Percentiles rank a stretch among this genome's conserved stretches.
These are phyloP conservation scores for Teleopsis dalmanni DNA, from an alignment of 1,140 invertebrate species.

Conservation along the genomic window DNA sequence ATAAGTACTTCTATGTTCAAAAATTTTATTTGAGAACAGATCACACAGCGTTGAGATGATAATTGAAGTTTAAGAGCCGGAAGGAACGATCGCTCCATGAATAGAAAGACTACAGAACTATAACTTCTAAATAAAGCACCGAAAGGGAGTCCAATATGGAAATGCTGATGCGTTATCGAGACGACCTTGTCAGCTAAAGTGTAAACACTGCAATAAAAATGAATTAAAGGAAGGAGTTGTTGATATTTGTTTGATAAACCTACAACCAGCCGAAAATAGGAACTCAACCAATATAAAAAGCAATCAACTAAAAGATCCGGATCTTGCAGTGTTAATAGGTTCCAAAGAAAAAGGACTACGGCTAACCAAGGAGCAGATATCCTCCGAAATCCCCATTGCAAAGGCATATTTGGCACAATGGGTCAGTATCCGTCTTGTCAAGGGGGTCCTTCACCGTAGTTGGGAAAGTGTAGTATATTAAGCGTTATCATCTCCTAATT, in stretches of 20 bases:
- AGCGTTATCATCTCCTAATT: not conserved
- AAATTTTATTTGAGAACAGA: conserved; percentile 19
- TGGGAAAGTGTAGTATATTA: not conserved
- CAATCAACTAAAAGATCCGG: not conserved
- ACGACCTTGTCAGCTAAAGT: not conserved
- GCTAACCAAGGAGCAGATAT: not conserved
- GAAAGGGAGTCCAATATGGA: not conserved
- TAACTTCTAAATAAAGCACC: conserved; percentile 1
- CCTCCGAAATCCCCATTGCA: not conserved
- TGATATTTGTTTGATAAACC: not conserved
- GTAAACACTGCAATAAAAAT: not conserved
- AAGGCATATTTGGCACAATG: not conserved
- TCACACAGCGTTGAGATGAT: conserved; percentile 20
- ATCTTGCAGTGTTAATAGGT: not conserved
- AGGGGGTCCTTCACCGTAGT: not conserved
- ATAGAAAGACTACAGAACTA: conserved; percentile 1
- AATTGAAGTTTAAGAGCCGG: conserved; percentile 21
- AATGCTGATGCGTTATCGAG: not conserved
- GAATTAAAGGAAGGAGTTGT: not conserved
- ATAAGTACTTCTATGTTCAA: conserved; percentile 17
- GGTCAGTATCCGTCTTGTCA: not conserved
- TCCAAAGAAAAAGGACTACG: not conserved
- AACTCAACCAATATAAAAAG: not conserved
- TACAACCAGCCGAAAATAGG: no score
- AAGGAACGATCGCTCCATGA: conserved; percentile 2